These are phyloP conservation scores for Philopotamus ludificatus DNA, from an alignment of 1,140 invertebrate species.

Conservation along the genomic window DNA sequence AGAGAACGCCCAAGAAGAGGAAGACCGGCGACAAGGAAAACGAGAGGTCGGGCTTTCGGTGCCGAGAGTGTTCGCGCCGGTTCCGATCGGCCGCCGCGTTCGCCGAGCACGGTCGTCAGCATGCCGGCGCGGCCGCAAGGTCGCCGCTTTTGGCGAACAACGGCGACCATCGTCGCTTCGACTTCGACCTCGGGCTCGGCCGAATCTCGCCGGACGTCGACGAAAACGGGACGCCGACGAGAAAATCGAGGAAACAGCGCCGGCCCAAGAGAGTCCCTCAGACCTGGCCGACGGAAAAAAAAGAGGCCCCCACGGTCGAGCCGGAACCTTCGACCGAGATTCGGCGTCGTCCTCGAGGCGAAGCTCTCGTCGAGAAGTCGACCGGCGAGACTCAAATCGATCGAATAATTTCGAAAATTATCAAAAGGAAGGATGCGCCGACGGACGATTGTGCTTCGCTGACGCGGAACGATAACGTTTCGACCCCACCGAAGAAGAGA, in stretches of 20 bases:
- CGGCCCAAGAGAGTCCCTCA: conserved; percentile 53
- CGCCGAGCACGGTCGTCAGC: conserved; percentile 51
- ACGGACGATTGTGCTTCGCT: background rate
- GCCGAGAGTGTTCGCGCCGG: conserved; percentile 31
- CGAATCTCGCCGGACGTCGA: conserved; percentile 44
- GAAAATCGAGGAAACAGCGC: conserved; percentile 52
- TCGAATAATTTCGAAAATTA: conserved; percentile 30
- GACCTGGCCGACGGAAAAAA: conserved; percentile 35
- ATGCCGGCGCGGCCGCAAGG: conserved; percentile 44
- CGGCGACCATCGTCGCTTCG: conserved; percentile 44
- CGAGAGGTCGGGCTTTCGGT: conserved; percentile 48
- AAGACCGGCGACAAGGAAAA: conserved; percentile 42
- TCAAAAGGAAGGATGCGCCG: conserved; percentile 2
- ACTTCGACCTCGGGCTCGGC: conserved; percentile 44
- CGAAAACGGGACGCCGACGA: conserved; percentile 44
- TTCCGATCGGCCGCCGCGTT: conserved; percentile 25
- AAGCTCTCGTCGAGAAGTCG: background rate
- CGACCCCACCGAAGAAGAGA: background rate
- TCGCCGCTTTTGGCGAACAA: conserved; percentile 45
- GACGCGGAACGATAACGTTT: background rate
- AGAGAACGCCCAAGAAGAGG: conserved; percentile 45
- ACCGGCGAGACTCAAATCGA: conserved; percentile 18
- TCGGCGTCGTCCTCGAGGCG: too few species aligned
- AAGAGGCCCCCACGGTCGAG: background rate
- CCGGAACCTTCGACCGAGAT: too few species aligned